Base-by-base conservation (phyloP, 2,888 invertebrate genomes). In the Nephrotoma flavescens region DNA sequence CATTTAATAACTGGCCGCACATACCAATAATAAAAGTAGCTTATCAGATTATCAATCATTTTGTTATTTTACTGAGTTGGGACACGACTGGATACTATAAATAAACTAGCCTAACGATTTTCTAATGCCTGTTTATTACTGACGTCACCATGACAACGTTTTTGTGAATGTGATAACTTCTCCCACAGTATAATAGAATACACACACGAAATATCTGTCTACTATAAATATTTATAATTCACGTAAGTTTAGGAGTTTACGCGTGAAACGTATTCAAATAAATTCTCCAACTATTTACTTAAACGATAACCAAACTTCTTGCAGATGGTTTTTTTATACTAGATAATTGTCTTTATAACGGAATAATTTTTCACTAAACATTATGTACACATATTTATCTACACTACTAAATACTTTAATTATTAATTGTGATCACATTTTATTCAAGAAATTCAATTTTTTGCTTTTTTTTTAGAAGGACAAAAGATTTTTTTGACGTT, bases 1-100 rank as follows among this genome's bases (percentile, higher is more conserved):
- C 98, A 97, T 92, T 98, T 98, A 86, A 97, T 93, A 88, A 97
- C 92, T n/a, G 97, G 96, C 89, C 97, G 94, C 86, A 97, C 91
- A 91, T 95, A 96, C 93, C 94, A 95, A 88, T 92, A 93, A 47
- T 85, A 85, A 44, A 85, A 42, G 19, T 42, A 85, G 6, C 42
- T 42, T 44, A 85, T 44, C 11, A 85, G 42, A 85, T 85, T 85
- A 42, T 85, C 85, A 42, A 85, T 44, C 85, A 85, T 85, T 85
- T 85, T 85, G 2, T 71, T 31, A 7, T 9, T 31, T 31, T 0
- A 31, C 71, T 71, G 31, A 9, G n/a, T 6, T 5, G 52, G 6
- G 15, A 15, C 52, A 52, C 52, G n/a, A 52, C 15, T 52, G 15
- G n/a, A 9, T 71, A 71, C 71, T 71, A 71, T 31, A 9, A 31